Base-by-base conservation (phyloP, 2,113 vertebrate species). In the Lycaon pictus region DNA sequence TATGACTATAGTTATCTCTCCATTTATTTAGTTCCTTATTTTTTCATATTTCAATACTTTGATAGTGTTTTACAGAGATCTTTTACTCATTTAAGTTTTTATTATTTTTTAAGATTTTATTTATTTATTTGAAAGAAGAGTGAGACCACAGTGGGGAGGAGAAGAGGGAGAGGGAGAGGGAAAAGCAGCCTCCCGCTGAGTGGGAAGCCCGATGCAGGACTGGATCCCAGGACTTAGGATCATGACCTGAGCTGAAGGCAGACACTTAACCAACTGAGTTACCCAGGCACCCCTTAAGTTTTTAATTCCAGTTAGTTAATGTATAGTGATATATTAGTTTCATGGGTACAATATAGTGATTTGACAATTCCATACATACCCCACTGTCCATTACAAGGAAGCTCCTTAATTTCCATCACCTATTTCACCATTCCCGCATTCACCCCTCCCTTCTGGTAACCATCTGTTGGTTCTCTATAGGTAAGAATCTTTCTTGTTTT, bases 41-140 rank as follows among this genome's bases (percentile, higher is more conserved):
- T 92, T 92, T 79, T 79, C 81, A 95, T 86, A 79, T 20, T 80
- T 91, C 23, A 37, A 43, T n/a, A 81, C 5, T 48, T 71, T 62
- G 25, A 51, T 19, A 55, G 11, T 67, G 43, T 32, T 25, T 76
- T 58, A 58, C n/a, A 67, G 51, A 77, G 53, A 67, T 51, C 32
- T 69, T 51, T 11, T 58, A 77, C 27, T 84, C 23, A 62, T 27
- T 25, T 63, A 43, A 43, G 43, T 43, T 43, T 43, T 43, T 43
- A 43, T 43, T 43, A 35, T 71, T 88, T 81, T 71, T 48, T 15
- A n/a, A 15, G 37, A 72, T 51, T 43, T 43, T 43, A 43, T 43
- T 43, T 43, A 56, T 43, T 43, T 43, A 43, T 43, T 43, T 43
- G 43, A 43, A 43, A 43, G 43, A 43, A 43, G 43, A 43, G 43